phyloP scores from a whole-genome alignment of 2,113 vertebrate species.

The Vanacampus margaritifer region DNA sequence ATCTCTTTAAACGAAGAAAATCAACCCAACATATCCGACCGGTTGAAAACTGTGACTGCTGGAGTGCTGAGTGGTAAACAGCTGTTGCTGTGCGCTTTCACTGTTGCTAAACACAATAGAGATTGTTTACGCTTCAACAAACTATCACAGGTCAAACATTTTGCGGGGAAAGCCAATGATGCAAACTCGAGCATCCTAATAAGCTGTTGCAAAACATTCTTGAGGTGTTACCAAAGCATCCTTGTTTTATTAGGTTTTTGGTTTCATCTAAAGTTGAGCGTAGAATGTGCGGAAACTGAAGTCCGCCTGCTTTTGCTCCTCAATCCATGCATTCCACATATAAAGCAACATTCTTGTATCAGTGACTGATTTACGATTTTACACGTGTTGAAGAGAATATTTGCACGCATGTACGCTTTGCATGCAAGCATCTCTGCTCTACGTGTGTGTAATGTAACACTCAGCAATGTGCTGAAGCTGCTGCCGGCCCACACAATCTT shows the following conservation, averaged over 20 bases:
- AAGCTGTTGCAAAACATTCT: conserved; percentile 1
- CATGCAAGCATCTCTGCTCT: not conserved
- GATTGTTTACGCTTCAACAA: conserved; percentile 77
- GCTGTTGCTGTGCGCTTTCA: conserved; percentile 73
- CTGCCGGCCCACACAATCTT: conserved; percentile 12
- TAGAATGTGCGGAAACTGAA: not conserved
- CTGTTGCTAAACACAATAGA: conserved; percentile 75
- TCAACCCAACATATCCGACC: not conserved
- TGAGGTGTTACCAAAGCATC: not conserved
- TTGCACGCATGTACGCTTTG: not conserved
- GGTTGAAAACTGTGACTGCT: not conserved
- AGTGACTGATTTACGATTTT: conserved; percentile 10
- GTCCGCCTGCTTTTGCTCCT: conserved; percentile 1
- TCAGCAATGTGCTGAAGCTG: conserved; percentile 1
- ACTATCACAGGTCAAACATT: conserved; percentile 70
- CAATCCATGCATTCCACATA: not conserved
- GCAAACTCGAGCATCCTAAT: conserved; percentile 31
- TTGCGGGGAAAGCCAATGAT: conserved; percentile 61
- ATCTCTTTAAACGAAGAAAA: not conserved
- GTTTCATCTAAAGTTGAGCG: not conserved
- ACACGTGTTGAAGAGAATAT: not conserved
- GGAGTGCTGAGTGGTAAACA: conserved; percentile 52
- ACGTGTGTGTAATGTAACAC: conserved; percentile 12
- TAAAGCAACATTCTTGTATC: not conserved
- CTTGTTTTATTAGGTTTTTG: not conserved